Evolutionary conservation across 2,113 vertebrate genomes (phyloP).

Genomic region (Sturnira hondurensis): DNA sequence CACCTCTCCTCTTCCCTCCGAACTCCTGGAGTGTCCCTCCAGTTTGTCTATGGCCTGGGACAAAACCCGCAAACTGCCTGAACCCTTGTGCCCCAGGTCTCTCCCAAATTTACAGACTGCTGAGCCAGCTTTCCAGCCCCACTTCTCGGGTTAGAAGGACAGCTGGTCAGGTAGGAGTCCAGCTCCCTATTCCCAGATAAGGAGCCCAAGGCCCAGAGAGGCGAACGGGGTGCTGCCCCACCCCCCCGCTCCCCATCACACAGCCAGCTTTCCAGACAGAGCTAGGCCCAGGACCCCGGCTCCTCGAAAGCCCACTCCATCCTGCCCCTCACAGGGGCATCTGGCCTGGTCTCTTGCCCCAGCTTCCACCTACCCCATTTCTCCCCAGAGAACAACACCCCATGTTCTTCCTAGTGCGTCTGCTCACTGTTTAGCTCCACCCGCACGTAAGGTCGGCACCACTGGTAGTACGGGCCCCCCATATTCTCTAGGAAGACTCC

Average conservation of each 20-base stretch:
- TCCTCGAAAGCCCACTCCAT: not conserved
- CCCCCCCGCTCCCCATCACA: no score
- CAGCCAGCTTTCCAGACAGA: not conserved
- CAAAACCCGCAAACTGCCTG: not conserved
- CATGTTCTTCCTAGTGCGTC: accelerated
- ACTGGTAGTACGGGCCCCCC: slow-evolving; percentile 78
- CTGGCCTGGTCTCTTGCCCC: not conserved
- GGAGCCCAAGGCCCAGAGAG: not conserved
- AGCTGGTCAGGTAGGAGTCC: not conserved
- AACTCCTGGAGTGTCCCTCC: not conserved
- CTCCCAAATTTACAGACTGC: not conserved
- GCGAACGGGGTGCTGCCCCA: not conserved
- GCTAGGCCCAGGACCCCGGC: not conserved
- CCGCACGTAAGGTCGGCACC: slow-evolving; percentile 87
- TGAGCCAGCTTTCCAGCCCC: not conserved
- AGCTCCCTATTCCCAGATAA: not conserved
- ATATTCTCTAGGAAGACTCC: slow-evolving; percentile 95
- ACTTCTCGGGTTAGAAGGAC: not conserved
- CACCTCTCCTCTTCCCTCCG: not conserved
- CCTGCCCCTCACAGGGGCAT: not conserved
- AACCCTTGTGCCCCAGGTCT: accelerated
- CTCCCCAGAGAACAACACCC: not conserved
- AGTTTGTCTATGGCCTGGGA: not conserved
- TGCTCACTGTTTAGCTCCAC: slow-evolving; percentile 93
- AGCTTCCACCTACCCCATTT: not conserved